Percentiles rank a stretch among this genome's conserved stretches.
phyloP scores from a whole-genome alignment of 1,140 invertebrate species.

The Drosophila ogumai region DNA sequence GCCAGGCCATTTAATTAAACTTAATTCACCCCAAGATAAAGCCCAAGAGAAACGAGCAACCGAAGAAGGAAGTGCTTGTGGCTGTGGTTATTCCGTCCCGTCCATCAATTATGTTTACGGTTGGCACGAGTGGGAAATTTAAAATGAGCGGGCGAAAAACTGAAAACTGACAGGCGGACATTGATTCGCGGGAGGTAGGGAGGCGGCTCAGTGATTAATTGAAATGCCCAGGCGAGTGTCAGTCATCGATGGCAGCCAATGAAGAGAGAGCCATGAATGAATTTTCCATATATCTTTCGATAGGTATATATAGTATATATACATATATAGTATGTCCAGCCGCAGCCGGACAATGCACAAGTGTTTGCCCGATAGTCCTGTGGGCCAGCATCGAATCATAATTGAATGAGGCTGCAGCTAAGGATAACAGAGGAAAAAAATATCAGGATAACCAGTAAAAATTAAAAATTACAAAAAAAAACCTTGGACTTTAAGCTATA shows the following conservation, averaged over 20 bases:
- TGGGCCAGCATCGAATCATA: conserved; percentile 58
- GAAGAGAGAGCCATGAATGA: conserved; percentile 55
- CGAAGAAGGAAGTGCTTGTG: conserved; percentile 1
- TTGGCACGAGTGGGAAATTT: conserved; percentile 55
- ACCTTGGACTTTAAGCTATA: not conserved
- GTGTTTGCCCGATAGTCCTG: conserved; percentile 26
- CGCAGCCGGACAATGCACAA: conserved; percentile 24
- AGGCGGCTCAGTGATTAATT: conserved; percentile 61
- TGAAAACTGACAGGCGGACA: conserved; percentile 39
- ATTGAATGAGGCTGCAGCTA: conserved; percentile 56
- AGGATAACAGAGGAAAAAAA: not conserved
- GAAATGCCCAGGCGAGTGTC: conserved; percentile 59
- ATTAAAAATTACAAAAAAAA: not conserved
- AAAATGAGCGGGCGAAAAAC: conserved; percentile 24
- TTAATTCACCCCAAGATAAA: conserved; percentile 51
- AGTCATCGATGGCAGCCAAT: conserved; percentile 60
- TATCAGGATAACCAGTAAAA: too few relatives aligned
- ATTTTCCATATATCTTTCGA: conserved; percentile 32
- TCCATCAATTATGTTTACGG: conserved; percentile 63
- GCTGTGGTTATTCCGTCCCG: conserved; percentile 1
- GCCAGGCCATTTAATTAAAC: conserved; percentile 74
- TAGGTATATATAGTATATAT: conserved; percentile 2
- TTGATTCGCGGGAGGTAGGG: conserved; percentile 22
- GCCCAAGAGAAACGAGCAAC: not conserved
- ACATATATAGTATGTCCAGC: conserved; percentile 8